Evolutionary conservation across 2,888 invertebrate genomes (phyloP).

Genomic region (Linnaemya vulpina): DNA sequence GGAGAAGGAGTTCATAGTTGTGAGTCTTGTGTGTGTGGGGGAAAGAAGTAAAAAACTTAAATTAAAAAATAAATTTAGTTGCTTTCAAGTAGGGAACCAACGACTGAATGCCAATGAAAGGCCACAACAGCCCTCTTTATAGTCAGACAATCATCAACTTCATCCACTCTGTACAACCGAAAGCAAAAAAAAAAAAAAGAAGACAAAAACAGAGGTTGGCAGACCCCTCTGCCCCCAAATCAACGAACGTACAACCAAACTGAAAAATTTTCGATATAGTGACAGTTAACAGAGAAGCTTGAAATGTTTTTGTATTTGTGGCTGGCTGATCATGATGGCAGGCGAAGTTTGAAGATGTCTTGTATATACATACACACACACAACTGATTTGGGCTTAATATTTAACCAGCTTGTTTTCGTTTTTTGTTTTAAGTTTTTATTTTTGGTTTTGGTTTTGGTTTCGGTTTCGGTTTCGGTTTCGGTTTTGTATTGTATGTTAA

Average conservation of each 20-base stretch:
- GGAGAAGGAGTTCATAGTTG: conserved; percentile 84
- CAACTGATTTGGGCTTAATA: conserved; percentile 35
- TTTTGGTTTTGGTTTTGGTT: no score
- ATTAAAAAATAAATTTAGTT: conserved; percentile 82
- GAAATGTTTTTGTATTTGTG: conserved; percentile 30
- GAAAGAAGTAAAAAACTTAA: conserved; percentile 81
- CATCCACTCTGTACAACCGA: conserved; percentile 37
- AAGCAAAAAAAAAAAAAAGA: conserved; percentile 7
- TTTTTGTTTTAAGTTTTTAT: conserved; percentile 28
- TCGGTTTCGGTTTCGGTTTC: conserved; percentile 30
- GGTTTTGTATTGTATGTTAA: conserved; percentile 33
- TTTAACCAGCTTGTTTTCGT: conserved; percentile 38
- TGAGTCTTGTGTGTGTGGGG: conserved; percentile 81
- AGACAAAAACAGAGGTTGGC: conserved; percentile 19
- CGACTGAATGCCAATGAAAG: conserved; percentile 83
- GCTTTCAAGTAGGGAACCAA: conserved; percentile 83
- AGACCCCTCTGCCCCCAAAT: conserved; percentile 39
- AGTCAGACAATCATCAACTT: conserved; percentile 74
- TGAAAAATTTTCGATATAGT: conserved; percentile 16
- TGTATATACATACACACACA: conserved; percentile 9
- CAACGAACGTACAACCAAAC: conserved; percentile 27
- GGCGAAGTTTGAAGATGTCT: conserved; percentile 38
- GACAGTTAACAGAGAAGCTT: conserved; percentile 41
- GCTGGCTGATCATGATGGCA: conserved; percentile 19
- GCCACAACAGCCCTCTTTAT: conserved; percentile 82